phyloP scores from a whole-genome alignment of 2,888 invertebrate genomes.

The Nephrotoma guestfalica region DNA sequence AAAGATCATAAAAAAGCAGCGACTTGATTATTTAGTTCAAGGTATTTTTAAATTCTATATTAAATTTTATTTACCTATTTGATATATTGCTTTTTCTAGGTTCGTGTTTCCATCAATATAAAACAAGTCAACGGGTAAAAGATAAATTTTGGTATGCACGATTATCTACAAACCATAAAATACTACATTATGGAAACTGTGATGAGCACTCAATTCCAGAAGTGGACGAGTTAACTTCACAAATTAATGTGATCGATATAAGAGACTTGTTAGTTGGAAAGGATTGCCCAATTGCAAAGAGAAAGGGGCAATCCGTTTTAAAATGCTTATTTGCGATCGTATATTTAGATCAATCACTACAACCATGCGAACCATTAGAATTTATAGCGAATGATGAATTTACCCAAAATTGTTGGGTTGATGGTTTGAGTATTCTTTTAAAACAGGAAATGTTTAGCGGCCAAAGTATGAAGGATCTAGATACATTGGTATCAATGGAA shows the following conservation, averaged over 20 bases:
- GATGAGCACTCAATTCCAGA: conserved; percentile 81
- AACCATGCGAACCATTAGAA: conserved; percentile 49
- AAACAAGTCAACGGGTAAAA: conserved; percentile 70
- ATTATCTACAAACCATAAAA: conserved; percentile 86
- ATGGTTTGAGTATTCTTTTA: conserved; percentile 85
- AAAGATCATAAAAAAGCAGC: conserved; percentile 78
- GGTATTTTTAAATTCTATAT: conserved; percentile 36
- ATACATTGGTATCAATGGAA: conserved; percentile 88
- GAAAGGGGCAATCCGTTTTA: conserved; percentile 44
- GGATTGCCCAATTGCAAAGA: conserved; percentile 91
- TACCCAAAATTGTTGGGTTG: conserved; percentile 85
- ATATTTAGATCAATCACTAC: conserved; percentile 65
- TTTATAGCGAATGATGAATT: conserved; percentile 87
- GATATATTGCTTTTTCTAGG: not conserved
- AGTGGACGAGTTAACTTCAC: conserved; percentile 75
- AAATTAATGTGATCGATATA: conserved; percentile 77
- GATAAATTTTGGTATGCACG: conserved; percentile 95
- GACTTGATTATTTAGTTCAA: conserved; percentile 77
- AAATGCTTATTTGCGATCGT: conserved; percentile 73
- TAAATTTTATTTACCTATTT: conserved; percentile 21
- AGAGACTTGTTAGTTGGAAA: conserved; percentile 73
- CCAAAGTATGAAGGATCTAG: conserved; percentile 76
- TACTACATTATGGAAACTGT: conserved; percentile 90
- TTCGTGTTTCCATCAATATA: conserved; percentile 78
- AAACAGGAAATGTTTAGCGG: conserved; percentile 80